phyloP scores from a whole-genome alignment of 2,888 invertebrate genomes.

The Pocota personata region DNA sequence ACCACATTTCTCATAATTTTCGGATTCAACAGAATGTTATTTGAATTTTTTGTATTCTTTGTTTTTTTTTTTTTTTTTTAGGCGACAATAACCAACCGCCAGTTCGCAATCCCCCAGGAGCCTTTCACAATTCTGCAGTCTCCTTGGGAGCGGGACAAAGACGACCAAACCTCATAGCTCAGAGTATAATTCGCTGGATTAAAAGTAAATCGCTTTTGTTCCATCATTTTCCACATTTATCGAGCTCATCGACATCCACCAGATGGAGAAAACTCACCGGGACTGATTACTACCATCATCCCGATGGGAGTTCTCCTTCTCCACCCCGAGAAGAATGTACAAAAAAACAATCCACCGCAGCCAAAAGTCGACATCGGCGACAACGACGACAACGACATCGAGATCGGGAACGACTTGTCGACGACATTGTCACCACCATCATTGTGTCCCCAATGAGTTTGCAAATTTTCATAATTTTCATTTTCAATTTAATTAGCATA shows the following conservation, averaged over 20 bases:
- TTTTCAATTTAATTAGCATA: slow-evolving; percentile 70
- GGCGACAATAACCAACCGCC: slow-evolving; percentile 82
- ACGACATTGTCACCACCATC: slow-evolving; percentile 45
- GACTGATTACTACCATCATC: slow-evolving; percentile 23
- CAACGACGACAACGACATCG: slow-evolving; percentile 15
- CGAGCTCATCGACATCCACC: slow-evolving; percentile 78
- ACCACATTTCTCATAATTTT: not conserved
- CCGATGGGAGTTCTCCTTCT: not conserved
- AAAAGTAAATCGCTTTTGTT: slow-evolving; percentile 82
- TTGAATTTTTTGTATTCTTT: slow-evolving; percentile 23
- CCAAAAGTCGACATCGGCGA: slow-evolving; percentile 52
- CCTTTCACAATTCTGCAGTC: slow-evolving; percentile 82
- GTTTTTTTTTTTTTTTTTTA: slow-evolving; percentile 69
- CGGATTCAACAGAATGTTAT: slow-evolving; percentile 23
- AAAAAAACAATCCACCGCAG: slow-evolving; percentile 45
- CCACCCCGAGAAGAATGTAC: slow-evolving; percentile 19
- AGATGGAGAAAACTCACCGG: slow-evolving; percentile 6
- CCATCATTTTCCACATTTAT: slow-evolving; percentile 80
- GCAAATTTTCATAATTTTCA: slow-evolving; percentile 69
- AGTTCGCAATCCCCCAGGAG: slow-evolving; percentile 83
- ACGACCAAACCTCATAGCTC: slow-evolving; percentile 80
- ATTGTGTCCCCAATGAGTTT: slow-evolving; percentile 62
- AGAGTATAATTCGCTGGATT: slow-evolving; percentile 82
- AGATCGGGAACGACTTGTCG: slow-evolving; percentile 5
- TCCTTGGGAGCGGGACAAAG: slow-evolving; percentile 76